Evolutionary conservation across 2,797 vertebrate genomes (phyloP).

Genomic region (Ctenopoma kingsleyae): DNA sequence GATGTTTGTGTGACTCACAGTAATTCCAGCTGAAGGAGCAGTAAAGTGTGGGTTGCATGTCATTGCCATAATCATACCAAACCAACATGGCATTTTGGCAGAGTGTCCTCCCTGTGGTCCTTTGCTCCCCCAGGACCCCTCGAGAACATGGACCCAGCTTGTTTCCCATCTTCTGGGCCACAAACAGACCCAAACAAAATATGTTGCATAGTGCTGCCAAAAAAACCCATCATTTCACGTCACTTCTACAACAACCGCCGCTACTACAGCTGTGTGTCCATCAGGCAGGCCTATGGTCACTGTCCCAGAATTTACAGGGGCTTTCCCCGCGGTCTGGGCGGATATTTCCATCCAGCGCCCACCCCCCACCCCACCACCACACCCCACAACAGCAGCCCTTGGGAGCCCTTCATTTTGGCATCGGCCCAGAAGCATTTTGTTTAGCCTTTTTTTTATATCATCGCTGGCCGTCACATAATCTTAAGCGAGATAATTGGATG

Average conservation of each 20-base stretch:
- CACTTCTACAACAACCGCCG: conserved; percentile 29
- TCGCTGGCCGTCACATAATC: conserved; percentile 43
- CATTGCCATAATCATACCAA: conserved; percentile 44
- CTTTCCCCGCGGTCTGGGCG: conserved; percentile 75
- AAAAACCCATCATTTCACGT: conserved; percentile 44
- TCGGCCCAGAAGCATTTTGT: conserved; percentile 53
- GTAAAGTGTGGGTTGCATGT: conserved; percentile 1
- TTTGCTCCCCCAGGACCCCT: conserved; percentile 78
- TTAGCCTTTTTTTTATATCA: conserved; percentile 36
- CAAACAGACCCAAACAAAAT: conserved; percentile 78
- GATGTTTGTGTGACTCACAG: conserved; percentile 18
- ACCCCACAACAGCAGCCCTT: conserved; percentile 48
- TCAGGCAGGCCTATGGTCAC: conserved; percentile 52
- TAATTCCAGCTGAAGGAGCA: background rate
- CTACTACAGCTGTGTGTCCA: conserved; percentile 66
- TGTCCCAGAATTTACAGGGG: conserved; percentile 77
- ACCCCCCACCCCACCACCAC: conserved; percentile 23
- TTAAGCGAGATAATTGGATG: conserved; percentile 51
- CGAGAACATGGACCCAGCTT: conserved; percentile 78
- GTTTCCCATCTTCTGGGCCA: conserved; percentile 85
- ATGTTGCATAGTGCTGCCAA: conserved; percentile 61
- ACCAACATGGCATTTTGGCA: conserved; percentile 72
- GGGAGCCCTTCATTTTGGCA: conserved; percentile 59
- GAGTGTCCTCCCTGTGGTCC: conserved; percentile 66
- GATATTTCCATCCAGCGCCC: conserved; percentile 66